Evolutionary conservation across 2,113 vertebrate genomes (phyloP).

Genomic region (Solenodon paradoxus): DNA sequence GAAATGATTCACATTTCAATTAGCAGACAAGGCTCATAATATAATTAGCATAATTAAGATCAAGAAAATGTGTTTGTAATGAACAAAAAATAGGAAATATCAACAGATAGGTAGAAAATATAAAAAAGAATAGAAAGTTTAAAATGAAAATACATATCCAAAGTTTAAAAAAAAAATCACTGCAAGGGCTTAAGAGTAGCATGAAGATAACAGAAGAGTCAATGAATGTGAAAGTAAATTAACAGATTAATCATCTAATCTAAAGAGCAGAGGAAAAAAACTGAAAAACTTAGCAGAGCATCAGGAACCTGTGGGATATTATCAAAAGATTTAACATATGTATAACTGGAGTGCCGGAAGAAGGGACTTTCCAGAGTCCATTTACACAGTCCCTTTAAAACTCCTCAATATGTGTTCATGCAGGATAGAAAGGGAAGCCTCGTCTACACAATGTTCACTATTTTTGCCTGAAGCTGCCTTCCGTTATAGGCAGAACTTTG

Average conservation of each 20-base stretch:
- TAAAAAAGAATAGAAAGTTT: conserved; percentile 22
- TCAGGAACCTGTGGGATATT: neutral
- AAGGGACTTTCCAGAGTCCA: neutral
- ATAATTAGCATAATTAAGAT: neutral
- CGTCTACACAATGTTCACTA: neutral
- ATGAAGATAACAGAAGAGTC: neutral
- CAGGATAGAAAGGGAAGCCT: neutral
- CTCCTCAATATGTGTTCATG: neutral
- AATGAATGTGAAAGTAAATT: neutral
- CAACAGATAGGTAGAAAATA: neutral
- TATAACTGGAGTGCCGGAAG: neutral
- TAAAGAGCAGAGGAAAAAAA: neutral
- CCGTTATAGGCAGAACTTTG: neutral
- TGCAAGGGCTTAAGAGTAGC: neutral
- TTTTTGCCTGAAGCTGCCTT: neutral
- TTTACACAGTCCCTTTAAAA: neutral
- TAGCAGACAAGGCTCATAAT: neutral
- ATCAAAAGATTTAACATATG: neutral
- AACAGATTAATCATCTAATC: neutral
- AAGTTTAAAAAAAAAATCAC: neutral
- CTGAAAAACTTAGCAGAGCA: neutral
- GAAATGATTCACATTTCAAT: neutral
- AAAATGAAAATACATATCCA: neutral
- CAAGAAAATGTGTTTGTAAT: neutral
- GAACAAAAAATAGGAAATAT: neutral